phyloP scores from a whole-genome alignment of 2,113 vertebrate species.

The Maylandia zebra region DNA sequence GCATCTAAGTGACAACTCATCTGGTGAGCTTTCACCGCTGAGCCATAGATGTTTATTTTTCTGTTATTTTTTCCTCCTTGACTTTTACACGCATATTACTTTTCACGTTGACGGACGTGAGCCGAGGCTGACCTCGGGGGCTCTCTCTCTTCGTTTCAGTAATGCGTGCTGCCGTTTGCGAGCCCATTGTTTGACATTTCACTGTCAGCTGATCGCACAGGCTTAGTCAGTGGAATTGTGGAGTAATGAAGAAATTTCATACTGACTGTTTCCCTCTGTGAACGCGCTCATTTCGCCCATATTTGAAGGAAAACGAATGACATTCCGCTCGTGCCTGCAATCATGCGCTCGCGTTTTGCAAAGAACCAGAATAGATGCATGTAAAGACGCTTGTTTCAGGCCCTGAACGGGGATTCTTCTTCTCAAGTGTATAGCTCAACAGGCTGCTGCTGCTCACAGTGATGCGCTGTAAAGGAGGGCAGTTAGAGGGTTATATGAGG shows the following conservation, averaged over 20 bases:
- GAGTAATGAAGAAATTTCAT: constrained; percentile 60
- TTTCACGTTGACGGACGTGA: constrained; percentile 22
- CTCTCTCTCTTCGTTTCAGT: constrained; percentile 11
- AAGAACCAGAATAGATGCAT: constrained; percentile 39
- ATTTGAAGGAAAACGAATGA: constrained; percentile 36
- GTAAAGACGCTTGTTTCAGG: constrained; percentile 62
- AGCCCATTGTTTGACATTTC: constrained; percentile 55
- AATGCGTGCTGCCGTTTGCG: constrained; percentile 4
- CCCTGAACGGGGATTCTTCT: constrained; percentile 43
- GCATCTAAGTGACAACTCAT: constrained; percentile 16
- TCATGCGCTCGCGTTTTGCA: constrained; percentile 57
- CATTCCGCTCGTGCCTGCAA: constrained; percentile 60
- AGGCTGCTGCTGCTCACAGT: constrained; percentile 36
- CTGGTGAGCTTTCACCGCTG: constrained; percentile 31
- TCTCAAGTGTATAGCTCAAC: constrained; percentile 62
- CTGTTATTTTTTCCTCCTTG: constrained; percentile 14
- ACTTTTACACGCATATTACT: constrained; percentile 12
- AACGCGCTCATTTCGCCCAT: constrained; percentile 43
- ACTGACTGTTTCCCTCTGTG: constrained; percentile 35
- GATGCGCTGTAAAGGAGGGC: constrained; percentile 13
- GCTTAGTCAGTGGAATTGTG: constrained; percentile 58
- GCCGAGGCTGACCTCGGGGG: constrained; percentile 11
- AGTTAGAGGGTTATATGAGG: constrained; percentile 55
- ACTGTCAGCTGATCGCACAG: constrained; percentile 49
- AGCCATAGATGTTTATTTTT: constrained; percentile 38